Conservation (phyloP, 1,140 invertebrate species). For the Agrilus planipennis region DNA sequence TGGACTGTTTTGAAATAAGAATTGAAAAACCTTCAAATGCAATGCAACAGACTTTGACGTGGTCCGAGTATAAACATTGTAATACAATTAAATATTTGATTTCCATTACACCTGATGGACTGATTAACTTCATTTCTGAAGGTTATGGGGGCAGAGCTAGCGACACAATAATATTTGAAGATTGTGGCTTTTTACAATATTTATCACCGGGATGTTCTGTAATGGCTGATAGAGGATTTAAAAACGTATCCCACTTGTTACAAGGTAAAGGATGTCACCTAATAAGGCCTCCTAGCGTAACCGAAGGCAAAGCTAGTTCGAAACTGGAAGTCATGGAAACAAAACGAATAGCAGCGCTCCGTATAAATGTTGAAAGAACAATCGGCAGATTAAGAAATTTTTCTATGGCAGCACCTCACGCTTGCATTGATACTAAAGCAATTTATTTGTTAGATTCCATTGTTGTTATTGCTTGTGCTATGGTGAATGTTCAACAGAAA, state of each 20-base stretch:
- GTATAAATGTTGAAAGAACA: constrained; percentile 11
- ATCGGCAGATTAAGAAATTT: constrained; percentile 9
- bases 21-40: constrained; percentile 24
- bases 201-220: constrained; percentile 16
- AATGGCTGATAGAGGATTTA: constrained; percentile 33
- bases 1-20: constrained; percentile 30
- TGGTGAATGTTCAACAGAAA: background rate
- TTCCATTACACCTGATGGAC: constrained; percentile 28
- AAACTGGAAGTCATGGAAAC: constrained; percentile 18
- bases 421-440: background rate
- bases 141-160: constrained; percentile 26
- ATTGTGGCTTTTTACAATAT: constrained; percentile 23
- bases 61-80: constrained; percentile 29
- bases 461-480: background rate
- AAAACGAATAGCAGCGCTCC: constrained; percentile 23
- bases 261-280: constrained; percentile 18
- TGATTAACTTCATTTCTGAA: constrained; percentile 30
- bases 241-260: constrained; percentile 26
- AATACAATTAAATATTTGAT: constrained; percentile 35
- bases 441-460: background rate
- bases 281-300: constrained; percentile 26
- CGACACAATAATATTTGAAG: constrained; percentile 24
- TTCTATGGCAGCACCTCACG: no score
- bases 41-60: constrained; percentile 21
- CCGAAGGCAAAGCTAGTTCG: constrained; percentile 8